A percentile compares a stretch with the other conserved stretches of the same genome.
Conservation (phyloP, 2,888 invertebrate species). For the Aleiodes testaceus region DNA sequence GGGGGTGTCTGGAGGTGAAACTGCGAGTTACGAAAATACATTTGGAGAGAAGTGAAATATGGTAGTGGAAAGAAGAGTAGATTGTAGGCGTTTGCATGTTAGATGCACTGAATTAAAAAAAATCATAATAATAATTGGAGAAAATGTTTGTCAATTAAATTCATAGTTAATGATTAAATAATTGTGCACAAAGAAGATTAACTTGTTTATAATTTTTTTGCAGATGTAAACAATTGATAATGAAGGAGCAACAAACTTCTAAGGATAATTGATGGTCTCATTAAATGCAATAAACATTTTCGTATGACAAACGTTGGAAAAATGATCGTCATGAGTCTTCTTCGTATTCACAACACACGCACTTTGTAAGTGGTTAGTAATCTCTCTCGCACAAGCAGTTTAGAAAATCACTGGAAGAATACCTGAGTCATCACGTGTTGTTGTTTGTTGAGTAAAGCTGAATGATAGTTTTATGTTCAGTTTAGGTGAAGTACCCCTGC, state of each 20-base stretch:
- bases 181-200: too few relatives aligned
- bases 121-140: too few relatives aligned
- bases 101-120: too few relatives aligned
- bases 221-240: neutral
- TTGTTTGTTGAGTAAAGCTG: neutral
- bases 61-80: neutral
- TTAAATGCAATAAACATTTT: neutral
- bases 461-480: too few relatives aligned
- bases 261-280: neutral
- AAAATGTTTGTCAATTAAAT: too few relatives aligned
- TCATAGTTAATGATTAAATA: too few relatives aligned
- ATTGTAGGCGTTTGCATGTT: constrained; percentile 20
- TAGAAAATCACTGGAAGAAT: constrained; percentile 40
- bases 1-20: constrained; percentile 35
- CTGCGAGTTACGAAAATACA: constrained; percentile 39
- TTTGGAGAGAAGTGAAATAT: constrained; percentile 1
- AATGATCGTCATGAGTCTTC: neutral
- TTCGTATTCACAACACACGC: constrained; percentile 6
- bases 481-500: too few relatives aligned
- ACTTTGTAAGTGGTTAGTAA: constrained; percentile 28
- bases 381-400: constrained; percentile 32
- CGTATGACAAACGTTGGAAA: constrained; percentile 23
- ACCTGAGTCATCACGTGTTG: constrained; percentile 35
- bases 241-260: neutral
- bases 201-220: neutral